Base-by-base conservation (phyloP, 2,888 invertebrate species). In the Hyppa rectilinea region DNA sequence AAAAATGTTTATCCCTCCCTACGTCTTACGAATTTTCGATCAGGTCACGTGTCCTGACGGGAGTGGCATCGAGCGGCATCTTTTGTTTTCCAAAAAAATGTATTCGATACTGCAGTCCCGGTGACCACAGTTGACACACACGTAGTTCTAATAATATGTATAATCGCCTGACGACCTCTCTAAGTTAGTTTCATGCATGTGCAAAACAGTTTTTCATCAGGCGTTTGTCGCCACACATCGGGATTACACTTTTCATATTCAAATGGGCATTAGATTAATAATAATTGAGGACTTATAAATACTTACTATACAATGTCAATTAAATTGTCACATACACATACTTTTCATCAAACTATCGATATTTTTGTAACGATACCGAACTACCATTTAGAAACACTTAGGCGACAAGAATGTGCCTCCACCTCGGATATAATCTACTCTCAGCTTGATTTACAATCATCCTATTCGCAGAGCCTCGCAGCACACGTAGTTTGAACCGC, bases 381-480 rank as follows among this genome's bases (percentile, higher is more conserved):
- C 17, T 31, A 60, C 23, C 4, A 1, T 47, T 6, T 20, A 45
- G 34, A 26, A 9, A 55, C 2, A 4, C 4, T 14, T 6, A 31
- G n/a, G 12, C 31, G 31, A n/a, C 31, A 23, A 36, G 55, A 34
- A 17, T 17, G n/a, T 55, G n/a, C 55, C 55, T 12, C 10, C 1
- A 17, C 10, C 31, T 29, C 38, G 59, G 63, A 63, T 58, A 31
- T 63, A 63, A 59, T 58, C 38, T 26, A 14, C n/a, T 55, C n/a
- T 9, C 10, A 17, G 29, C 58, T 38, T 62, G 10, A 38, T n/a
- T 55, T 14, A 17, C 6, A 38, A 31, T n/a, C 31, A n/a, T 38
- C 36, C 17, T 60, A 34, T 50, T 50, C 29, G 49, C 23, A 23
- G 34, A 49, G 49, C 20, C 49, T 23, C 34, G 49, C 49, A 23